Evolutionary conservation across 2,113 vertebrate genomes (phyloP), one percentile per base, ranked within the genome.

Genomic region (Lepidothrix coronata): DNA sequence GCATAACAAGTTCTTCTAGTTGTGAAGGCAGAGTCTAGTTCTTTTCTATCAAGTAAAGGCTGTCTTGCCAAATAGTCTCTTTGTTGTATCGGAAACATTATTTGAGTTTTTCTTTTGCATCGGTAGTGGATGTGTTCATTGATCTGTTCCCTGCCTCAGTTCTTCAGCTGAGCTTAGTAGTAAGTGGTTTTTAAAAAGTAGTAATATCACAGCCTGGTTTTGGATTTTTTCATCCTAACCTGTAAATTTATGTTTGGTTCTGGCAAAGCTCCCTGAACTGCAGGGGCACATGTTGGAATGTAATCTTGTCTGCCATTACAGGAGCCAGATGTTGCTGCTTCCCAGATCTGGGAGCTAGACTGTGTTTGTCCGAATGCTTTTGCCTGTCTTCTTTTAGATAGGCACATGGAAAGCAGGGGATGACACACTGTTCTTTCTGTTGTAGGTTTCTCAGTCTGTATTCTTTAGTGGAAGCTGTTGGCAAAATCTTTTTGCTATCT

Each of bases 1-100:
- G 94, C 59, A 23, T 73, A 96, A 96, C 96, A 71, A 85, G 97
- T 96, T 96, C 62, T 88, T 74, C 90, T 73, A 77, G 94, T 96
- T 96, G 74, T 83, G 85, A 84, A 95, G 83, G 61, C 83, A 76
- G 78, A 83, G 78, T 62, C 78, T 86, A 52, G 79, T 96, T 66
- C 85, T 91, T 89, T 95, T 93, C 70, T 11, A 3, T 89, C 83
- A 78, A 92, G 71, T 86, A 57, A 58, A 93, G 44, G 59, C 75
- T 87, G 33, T 74, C 76, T 89, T 94, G 70, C 88, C 74, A 77
- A 80, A 67, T 39, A 70, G 28, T 78, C 54, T 91, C 44, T 89
- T 54, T 1, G 2, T 88, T 91, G 15, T 68, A 88, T 68, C 28
- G 66, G 87, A 93, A 94, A 59, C 59, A 82, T 33, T 1, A 35